phyloP scores from a whole-genome alignment of 2,113 vertebrate species.

The Apodemus speciosus region DNA sequence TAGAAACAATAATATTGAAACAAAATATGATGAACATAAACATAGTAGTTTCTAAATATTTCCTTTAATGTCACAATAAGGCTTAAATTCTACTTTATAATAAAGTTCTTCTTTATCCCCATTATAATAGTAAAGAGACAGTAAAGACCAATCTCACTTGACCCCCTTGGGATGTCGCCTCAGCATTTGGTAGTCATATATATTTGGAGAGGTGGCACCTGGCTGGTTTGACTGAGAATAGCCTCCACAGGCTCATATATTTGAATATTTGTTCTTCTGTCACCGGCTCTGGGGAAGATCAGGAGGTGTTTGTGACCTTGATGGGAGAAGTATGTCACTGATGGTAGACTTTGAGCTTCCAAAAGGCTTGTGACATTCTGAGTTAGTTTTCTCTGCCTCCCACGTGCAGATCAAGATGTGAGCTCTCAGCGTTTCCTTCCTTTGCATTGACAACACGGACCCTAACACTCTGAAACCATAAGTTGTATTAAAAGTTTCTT shows the following conservation, averaged over 20 bases:
- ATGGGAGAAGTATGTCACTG: background rate
- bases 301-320: background rate
- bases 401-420: background rate
- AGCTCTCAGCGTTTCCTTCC: background rate
- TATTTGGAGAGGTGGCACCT: background rate
- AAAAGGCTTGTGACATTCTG: background rate
- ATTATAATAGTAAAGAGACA: background rate
- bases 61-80: conserved; percentile 35
- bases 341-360: background rate
- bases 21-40: background rate
- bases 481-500: background rate
- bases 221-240: background rate
- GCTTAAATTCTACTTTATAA: conserved; percentile 40
- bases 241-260: background rate
- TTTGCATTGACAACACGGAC: background rate
- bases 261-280: background rate
- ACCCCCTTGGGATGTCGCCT: conserved; percentile 1
- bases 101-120: background rate
- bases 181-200: background rate
- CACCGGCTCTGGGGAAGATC: background rate
- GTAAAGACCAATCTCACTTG: background rate
- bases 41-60: background rate
- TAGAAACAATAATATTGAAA: background rate
- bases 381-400: background rate
- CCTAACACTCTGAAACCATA: background rate